A percentile compares a stretch with the other conserved stretches of the same genome.
Conservation (phyloP, 2,113 vertebrate species). For the Bufo bufo region DNA sequence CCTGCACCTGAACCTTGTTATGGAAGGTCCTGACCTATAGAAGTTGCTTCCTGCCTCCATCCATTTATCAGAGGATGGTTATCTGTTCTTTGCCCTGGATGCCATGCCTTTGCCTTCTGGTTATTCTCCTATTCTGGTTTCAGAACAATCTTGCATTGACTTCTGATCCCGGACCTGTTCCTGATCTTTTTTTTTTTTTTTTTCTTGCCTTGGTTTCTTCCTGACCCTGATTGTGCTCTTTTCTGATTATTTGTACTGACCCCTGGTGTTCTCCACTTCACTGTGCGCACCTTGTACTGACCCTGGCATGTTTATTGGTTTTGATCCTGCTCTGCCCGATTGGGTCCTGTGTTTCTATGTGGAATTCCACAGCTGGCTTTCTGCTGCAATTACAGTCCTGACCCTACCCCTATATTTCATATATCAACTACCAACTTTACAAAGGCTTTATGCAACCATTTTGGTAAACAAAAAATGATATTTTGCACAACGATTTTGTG, state of each 20-base stretch:
- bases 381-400: not conserved
- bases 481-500: too few species aligned
- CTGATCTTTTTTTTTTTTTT: not conserved
- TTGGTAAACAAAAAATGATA: too few species aligned
- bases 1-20: slow-evolving; percentile 16
- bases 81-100: not conserved
- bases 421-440: too few species aligned
- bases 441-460: not conserved
- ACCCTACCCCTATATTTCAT: not conserved
- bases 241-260: slow-evolving; percentile 22
- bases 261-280: not conserved
- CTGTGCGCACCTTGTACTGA: not conserved
- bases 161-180: slow-evolving; percentile 7
- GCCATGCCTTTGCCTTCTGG: not conserved
- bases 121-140: slow-evolving; percentile 1
- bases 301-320: not conserved
- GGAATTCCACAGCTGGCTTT: not conserved
- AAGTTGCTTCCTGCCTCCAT: not conserved
- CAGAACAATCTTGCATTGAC: not conserved
- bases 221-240: not conserved
- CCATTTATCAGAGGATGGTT: not conserved
- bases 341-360: not conserved
- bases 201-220: not conserved
- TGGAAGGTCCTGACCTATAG: not conserved
- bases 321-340: not conserved